Evolutionary conservation across 2,888 invertebrate genomes (phyloP).

Genomic region (Anarsia innoxiella): DNA sequence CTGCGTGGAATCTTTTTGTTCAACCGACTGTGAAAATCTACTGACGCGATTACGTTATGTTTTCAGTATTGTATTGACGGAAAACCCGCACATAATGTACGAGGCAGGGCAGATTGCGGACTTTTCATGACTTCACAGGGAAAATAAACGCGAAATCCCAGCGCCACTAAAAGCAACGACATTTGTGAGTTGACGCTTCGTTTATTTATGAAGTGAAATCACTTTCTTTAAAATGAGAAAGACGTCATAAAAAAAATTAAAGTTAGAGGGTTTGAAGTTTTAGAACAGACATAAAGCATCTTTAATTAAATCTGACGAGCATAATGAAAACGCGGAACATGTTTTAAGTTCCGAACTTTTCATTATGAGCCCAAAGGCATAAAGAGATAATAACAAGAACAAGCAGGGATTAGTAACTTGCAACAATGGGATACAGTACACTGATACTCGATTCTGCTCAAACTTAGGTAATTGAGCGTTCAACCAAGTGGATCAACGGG

Average conservation of each 20-base stretch:
- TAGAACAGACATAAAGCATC: not conserved
- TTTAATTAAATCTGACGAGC: constrained; percentile 3
- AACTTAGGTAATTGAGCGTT: constrained; percentile 26
- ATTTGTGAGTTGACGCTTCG: too few relatives aligned
- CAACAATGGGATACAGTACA: constrained; percentile 24
- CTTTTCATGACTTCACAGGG: too few relatives aligned
- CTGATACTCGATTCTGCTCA: constrained; percentile 22
- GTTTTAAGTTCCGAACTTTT: constrained; percentile 5
- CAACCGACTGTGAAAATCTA: constrained; percentile 7
- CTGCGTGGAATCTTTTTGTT: constrained; percentile 6
- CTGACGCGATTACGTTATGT: constrained; percentile 2
- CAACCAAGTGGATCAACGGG: constrained; percentile 10
- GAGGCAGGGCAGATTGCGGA: too few relatives aligned
- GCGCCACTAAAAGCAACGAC: too few relatives aligned
- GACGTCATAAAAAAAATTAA: too few relatives aligned
- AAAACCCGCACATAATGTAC: not conserved
- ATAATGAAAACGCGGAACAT: not conserved
- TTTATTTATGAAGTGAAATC: too few relatives aligned
- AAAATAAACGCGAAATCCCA: too few relatives aligned
- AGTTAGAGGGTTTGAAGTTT: too few relatives aligned
- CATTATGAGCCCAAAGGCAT: constrained; percentile 4
- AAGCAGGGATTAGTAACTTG: constrained; percentile 20
- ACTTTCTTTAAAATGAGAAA: too few relatives aligned
- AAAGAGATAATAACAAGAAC: constrained; percentile 17
- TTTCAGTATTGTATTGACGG: not conserved